Conservation (phyloP, 1,140 invertebrate genomes). For the Mylabris phalerata region DNA sequence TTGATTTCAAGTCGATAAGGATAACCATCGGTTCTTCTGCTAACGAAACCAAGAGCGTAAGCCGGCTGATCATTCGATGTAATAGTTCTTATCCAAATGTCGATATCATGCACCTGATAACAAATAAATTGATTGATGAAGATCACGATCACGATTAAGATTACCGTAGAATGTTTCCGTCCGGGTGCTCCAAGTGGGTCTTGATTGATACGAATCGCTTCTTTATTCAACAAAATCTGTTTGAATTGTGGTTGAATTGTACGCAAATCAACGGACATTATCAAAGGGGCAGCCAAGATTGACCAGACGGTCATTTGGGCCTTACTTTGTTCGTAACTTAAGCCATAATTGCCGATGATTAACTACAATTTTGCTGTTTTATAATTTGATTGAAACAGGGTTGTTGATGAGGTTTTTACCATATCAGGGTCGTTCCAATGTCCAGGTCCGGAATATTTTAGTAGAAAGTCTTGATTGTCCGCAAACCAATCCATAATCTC, state of each 20-base stretch:
- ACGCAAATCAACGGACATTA: slow-evolving; percentile 84
- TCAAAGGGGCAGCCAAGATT: slow-evolving; percentile 76
- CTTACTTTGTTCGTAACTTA: slow-evolving; percentile 74
- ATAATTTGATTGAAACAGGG: background rate
- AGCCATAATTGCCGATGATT: slow-evolving; percentile 79
- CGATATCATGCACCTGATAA: slow-evolving; percentile 41
- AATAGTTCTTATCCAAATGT: slow-evolving; percentile 45
- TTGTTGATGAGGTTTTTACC: slow-evolving; percentile 44
- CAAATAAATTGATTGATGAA: background rate
- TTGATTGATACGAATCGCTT: slow-evolving; percentile 75
- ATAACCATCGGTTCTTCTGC: slow-evolving; percentile 50
- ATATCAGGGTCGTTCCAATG: slow-evolving; percentile 90
- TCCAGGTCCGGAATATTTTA: slow-evolving; percentile 69
- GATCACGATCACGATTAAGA: background rate
- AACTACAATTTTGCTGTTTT: slow-evolving; percentile 45
- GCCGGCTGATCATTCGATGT: slow-evolving; percentile 40
- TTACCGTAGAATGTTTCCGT: slow-evolving; percentile 19
- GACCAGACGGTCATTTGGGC: slow-evolving; percentile 89
- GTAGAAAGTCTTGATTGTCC: slow-evolving; percentile 62
- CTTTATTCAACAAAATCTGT: slow-evolving; percentile 68
- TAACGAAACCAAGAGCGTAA: slow-evolving; percentile 51
- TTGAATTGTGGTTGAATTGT: slow-evolving; percentile 64
- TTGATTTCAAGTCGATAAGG: slow-evolving; percentile 47
- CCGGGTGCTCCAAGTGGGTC: slow-evolving; percentile 56
- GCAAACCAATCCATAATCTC: slow-evolving; percentile 73